Evolutionary conservation across 2,888 invertebrate genomes (phyloP), one percentile per base, ranked within the genome.

Genomic region (Drosophila ustulata): DNA sequence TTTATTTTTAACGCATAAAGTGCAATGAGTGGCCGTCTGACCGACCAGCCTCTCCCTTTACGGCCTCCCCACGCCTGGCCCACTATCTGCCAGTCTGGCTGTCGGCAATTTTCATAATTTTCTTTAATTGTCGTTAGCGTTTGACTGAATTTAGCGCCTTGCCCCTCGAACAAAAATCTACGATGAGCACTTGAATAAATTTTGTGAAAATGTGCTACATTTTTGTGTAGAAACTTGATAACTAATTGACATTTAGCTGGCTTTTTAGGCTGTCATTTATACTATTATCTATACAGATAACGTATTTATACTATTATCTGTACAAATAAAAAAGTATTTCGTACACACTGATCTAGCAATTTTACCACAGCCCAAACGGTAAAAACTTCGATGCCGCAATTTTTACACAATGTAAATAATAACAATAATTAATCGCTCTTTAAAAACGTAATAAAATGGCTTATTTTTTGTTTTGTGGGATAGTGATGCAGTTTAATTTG

Each of bases 1-100:
- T 82, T 75, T 66, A 64, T 75, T 79, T 79, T 79, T 62, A 70
- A 73, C 76, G 82, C 76, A 75, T 72, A 68, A 79, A 82, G 76
- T 75, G 80, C 80, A 75, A 63, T 58, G 76, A 80, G 80, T 75
- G 79, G 66, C 59, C 79, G 64, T 68, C 79, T 74, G 75, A 57
- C 61, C 75, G 46, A 51, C 64, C 77, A 55, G 43, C 41, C 73
- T 46, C 34, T n/a, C 58, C 23, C 30, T 8, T 7, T 23, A 11
- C 32, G 6, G 23, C 34, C 28, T n/a, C 30, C 3, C 18, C 4
- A n/a, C 5, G 25, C 18, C 26, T 7, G 18, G 34, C 34, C 34
- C 11, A 34, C 8, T 32, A 3, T 8, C 37, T 3, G 8, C 1
- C 11, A 9, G 34, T 41, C 56, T 23, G 32, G 26, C 7, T 18